A percentile compares a stretch with the other conserved stretches of the same genome.
These are phyloP conservation scores for Lepidotrigona ventralis DNA, from an alignment of 1,140 invertebrate species.

Conservation along the genomic window DNA sequence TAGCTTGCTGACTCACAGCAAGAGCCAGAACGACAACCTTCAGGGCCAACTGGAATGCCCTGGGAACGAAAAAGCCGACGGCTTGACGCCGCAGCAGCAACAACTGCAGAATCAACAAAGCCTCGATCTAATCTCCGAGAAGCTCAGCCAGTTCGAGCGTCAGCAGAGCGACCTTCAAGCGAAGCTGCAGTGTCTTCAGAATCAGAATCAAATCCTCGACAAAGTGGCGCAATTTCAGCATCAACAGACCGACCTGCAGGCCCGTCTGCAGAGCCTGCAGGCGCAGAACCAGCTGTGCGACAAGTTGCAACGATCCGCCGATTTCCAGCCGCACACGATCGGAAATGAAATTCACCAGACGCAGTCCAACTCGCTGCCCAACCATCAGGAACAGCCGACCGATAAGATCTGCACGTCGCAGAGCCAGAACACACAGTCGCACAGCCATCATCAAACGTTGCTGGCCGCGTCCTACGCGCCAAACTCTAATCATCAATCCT, in stretches of 20 bases:
- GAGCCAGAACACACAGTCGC: slow-evolving; percentile 46
- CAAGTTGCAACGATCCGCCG: slow-evolving; percentile 62
- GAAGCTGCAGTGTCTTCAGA: slow-evolving; percentile 76
- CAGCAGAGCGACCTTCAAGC: slow-evolving; percentile 77
- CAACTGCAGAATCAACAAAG: slow-evolving; percentile 76
- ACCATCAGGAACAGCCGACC: slow-evolving; percentile 63
- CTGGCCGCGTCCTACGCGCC: slow-evolving; percentile 63
- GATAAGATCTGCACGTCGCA: slow-evolving; percentile 51
- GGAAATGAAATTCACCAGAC: slow-evolving; percentile 63
- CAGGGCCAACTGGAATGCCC: slow-evolving; percentile 58
- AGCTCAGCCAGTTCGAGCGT: slow-evolving; percentile 76
- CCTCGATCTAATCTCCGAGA: slow-evolving; percentile 76
- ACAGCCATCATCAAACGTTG: slow-evolving; percentile 70
- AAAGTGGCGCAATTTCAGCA: slow-evolving; percentile 77
- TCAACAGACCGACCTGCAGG: slow-evolving; percentile 73
- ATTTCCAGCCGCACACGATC: slow-evolving; percentile 56
- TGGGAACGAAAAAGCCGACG: slow-evolving; percentile 64
- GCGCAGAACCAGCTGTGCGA: slow-evolving; percentile 69
- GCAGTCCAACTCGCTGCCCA: slow-evolving; percentile 61
- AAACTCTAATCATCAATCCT: slow-evolving; percentile 64
- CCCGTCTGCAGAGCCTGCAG: slow-evolving; percentile 72
- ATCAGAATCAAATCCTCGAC: slow-evolving; percentile 78
- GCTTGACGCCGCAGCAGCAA: slow-evolving; percentile 53
- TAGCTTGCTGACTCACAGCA: slow-evolving; percentile 70
- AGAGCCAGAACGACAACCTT: slow-evolving; percentile 71